Percentiles rank a stretch among this genome's conserved stretches.
These are phyloP conservation scores for Nycticorax nycticorax DNA, from an alignment of 2,113 vertebrate genomes.

Conservation along the genomic window DNA sequence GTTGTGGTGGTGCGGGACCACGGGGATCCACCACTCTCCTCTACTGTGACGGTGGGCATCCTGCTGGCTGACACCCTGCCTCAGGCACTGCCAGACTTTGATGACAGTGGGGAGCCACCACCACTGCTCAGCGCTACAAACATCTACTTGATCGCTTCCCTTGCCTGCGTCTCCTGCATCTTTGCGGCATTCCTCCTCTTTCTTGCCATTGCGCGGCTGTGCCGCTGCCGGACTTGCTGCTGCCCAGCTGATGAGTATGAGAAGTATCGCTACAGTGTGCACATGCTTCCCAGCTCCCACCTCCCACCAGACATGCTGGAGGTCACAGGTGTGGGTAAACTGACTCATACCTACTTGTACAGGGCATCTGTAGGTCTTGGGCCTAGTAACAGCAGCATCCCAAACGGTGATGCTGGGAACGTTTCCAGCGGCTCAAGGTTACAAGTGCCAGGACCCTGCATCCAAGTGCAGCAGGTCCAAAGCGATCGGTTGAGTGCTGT, in stretches of 20 bases:
- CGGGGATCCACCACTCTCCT: constrained; percentile 77
- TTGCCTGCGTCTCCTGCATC: constrained; percentile 77
- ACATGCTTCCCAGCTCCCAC: constrained; percentile 62
- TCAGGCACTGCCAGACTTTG: constrained; percentile 77
- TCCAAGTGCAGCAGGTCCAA: constrained; percentile 73
- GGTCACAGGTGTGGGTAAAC: constrained; percentile 72
- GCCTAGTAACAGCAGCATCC: constrained; percentile 35
- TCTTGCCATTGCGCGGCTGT: constrained; percentile 29
- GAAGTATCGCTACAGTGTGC: constrained; percentile 53
- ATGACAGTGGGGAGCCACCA: constrained; percentile 62
- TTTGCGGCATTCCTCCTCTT: constrained; percentile 70
- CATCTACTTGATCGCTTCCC: constrained; percentile 77
- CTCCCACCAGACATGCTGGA: constrained; percentile 60
- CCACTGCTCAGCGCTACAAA: constrained; percentile 71
- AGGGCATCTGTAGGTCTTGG: constrained; percentile 66
- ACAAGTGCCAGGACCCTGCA: constrained; percentile 65
- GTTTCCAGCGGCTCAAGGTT: constrained; percentile 42
- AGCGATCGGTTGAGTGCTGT: constrained; percentile 60
- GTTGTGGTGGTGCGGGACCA: constrained; percentile 80
- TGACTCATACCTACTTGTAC: constrained; percentile 74
- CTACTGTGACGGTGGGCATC: constrained; percentile 76
- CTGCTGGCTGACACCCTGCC: constrained; percentile 76
- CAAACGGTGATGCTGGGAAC: constrained; percentile 55
- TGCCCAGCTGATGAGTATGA: constrained; percentile 33
- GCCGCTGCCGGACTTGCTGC: not conserved